Base-by-base conservation (phyloP, 1,140 invertebrate species). In the Papilio aristodemus region DNA sequence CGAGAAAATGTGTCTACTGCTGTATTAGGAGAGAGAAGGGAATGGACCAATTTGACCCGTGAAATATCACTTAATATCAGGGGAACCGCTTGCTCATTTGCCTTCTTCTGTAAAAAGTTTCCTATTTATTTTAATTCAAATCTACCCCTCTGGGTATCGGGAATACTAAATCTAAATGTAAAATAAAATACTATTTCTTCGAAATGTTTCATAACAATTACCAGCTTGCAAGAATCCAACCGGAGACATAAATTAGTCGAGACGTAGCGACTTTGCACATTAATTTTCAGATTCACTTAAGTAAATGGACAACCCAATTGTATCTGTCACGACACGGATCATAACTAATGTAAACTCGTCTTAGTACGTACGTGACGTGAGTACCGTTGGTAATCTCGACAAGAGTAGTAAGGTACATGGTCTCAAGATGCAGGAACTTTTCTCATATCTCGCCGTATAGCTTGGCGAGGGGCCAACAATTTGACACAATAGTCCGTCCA, bases 401-500 rank as follows among this genome's bases (percentile, higher is more conserved):
- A 54, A 54, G 5, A 54, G 17, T 54, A 19, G 46, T 54, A 22
- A 54, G 46, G n/a, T 38, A 14, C 10, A 38, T 38, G 32, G 11
- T 62, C 36, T 36, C 38, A 37, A 62, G 27, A 62, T 62, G 36
- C 59, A 38, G 59, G 36, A 62, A 62, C 59, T 62, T 62, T 62
- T 62, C 27, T 62, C 59, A 62, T 39, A 19, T 62, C 6, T 27
- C 37, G 32, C 71, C 71, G 78, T 75, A 80, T 76, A 73, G 67
- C 76, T 80, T 87, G 85, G 86, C 80, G 54, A 9, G 19, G 7
- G 37, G 86, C 86, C 86, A 88, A 71, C 62, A 43, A 60, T 75
- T 73, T 79, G 72, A 79, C 68, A 75, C 73, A 76, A 76, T 74
- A 78, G 76, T 75, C 17, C 36, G 27, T 62, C 14, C 36, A 36